Base-by-base conservation (phyloP, 1,140 invertebrate genomes). In the Drosophila ohnishii region DNA sequence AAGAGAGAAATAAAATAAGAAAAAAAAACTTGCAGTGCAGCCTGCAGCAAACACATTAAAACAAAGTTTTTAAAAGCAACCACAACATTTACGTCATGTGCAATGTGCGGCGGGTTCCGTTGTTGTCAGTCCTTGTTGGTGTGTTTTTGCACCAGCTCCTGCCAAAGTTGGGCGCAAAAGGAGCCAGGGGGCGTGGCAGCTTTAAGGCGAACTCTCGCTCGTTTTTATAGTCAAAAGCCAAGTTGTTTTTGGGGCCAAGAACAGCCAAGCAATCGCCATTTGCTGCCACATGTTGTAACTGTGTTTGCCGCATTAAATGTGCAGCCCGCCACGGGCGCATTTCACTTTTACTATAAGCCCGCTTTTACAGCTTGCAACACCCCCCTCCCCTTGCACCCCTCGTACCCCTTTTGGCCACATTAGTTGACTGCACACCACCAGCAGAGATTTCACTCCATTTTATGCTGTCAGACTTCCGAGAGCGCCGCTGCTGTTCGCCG, bases 381-480 rank as follows among this genome's bases (percentile, higher is more conserved):
- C 14, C 19, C 28, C n/a, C 25, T 16, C 5, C 28, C 32, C 6
- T 6, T 10, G 25, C 9, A 22, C 14, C 16, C 32, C 19, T 14
- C 5, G 16, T 35, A 19, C 30, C 57, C 35, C 16, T 55, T 45
- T 25, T 47, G 55, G 30, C 55, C 64, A 45, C 82, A 81, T 80
- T 86, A 85, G 82, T 87, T 79, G 75, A 76, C 70, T 83, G 83
- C 60, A 62, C 76, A 88, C 84, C 83, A 83, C 83, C 83, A 87
- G 79, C 83, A 79, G 84, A 87, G 83, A 87, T 87, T 87, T 87
- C 80, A 87, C 84, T 87, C 81, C 83, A 87, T 87, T 87, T 87
- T 87, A 87, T 87, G 79, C 75, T 88, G 83, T 88, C 84, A 87
- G 83, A 87, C 83, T 88, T 88, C 83, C 83, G 83, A 87, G 83